Evolutionary conservation across 1,140 invertebrate genomes (phyloP), one percentile per base, ranked within the genome.

Genomic region (Saccostrea cuccullata): DNA sequence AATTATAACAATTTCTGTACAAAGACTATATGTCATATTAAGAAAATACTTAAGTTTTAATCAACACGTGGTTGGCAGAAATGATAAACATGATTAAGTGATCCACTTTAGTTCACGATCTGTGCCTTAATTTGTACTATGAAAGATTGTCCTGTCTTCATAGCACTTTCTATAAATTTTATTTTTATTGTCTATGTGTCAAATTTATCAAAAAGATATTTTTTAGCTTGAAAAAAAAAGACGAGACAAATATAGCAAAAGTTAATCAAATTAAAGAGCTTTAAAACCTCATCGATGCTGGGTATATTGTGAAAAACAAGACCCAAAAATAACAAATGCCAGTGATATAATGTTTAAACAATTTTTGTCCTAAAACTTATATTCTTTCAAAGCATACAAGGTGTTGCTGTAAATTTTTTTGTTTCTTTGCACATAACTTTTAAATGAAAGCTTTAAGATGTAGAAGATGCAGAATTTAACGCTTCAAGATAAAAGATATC

Each of bases 171-270:
- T 26, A 11, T 30, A 77, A 30, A 36, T 40, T 77, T 77, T 77
- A 77, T 77, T 15, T 47, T 30, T 77, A 77, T 77, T 77, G 70
- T 36, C 70, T 77, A 8, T 77, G 70, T 77, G 70, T 77, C 70
- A 77, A 77, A 77, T 77, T 77, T 30, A 77, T 77, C 70, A 77
- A 36, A 77, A 30, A 11, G 30, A 40, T 30, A 77, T 36, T 11
- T 77, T 67, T 30, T 77, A 77, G 26, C 13, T 36, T 30, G 9
- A 26, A 30, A 77, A 30, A 60, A 20, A 20, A 15, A 64, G 58
- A 64, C 13, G 1, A n/a, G 17, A 64, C 47, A 47, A 47, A 47
- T 47, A 47, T 47, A 47, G 47, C 47, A 47, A 47, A 47, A 47
- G 47, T 47, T 2, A 47, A 47, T 47, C 47, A 47, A 47, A 47